Evolutionary conservation across 2,888 invertebrate species (phyloP).

Genomic region (Cloeon dipterum): DNA sequence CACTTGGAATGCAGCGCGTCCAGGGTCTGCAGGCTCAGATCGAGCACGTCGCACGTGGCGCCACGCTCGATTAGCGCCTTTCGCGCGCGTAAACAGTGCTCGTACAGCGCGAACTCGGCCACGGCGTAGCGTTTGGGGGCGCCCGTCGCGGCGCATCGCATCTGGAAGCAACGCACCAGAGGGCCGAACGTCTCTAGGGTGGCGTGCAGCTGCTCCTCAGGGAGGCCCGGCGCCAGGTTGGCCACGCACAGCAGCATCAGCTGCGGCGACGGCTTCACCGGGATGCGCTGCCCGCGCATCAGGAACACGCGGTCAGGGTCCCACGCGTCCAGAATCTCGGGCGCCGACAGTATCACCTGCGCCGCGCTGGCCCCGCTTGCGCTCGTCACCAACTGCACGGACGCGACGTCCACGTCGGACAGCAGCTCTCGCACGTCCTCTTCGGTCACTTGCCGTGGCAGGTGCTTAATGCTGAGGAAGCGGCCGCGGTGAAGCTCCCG

Average conservation of each 20-base stretch:
- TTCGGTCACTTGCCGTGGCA: constrained; percentile 19
- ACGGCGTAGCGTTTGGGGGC: constrained; percentile 23
- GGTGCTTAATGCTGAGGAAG: constrained; percentile 18
- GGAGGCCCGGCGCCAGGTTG: constrained; percentile 17
- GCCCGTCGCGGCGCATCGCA: constrained; percentile 17
- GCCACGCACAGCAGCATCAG: constrained; percentile 21
- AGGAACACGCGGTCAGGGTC: constrained; percentile 2
- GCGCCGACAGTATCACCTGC: not conserved
- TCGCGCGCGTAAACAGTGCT: constrained; percentile 18
- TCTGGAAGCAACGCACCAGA: constrained; percentile 19
- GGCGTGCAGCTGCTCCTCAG: constrained; percentile 17
- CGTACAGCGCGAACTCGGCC: constrained; percentile 20
- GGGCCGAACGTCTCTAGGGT: constrained; percentile 17
- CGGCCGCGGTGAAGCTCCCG: constrained; percentile 18
- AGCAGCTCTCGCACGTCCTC: constrained; percentile 11
- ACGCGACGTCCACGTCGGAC: constrained; percentile 1
- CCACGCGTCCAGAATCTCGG: constrained; percentile 4
- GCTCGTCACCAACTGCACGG: constrained; percentile 3
- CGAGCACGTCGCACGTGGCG: constrained; percentile 20
- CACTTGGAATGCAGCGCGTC: constrained; percentile 21
- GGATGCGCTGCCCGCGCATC: constrained; percentile 2
- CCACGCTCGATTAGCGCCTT: constrained; percentile 16
- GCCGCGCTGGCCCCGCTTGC: constrained; percentile 1
- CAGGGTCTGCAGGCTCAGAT: constrained; percentile 16
- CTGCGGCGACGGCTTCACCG: constrained; percentile 12